Evolutionary conservation across 2,797 vertebrate genomes (phyloP).

Genomic region (Crypturellus tataupa): DNA sequence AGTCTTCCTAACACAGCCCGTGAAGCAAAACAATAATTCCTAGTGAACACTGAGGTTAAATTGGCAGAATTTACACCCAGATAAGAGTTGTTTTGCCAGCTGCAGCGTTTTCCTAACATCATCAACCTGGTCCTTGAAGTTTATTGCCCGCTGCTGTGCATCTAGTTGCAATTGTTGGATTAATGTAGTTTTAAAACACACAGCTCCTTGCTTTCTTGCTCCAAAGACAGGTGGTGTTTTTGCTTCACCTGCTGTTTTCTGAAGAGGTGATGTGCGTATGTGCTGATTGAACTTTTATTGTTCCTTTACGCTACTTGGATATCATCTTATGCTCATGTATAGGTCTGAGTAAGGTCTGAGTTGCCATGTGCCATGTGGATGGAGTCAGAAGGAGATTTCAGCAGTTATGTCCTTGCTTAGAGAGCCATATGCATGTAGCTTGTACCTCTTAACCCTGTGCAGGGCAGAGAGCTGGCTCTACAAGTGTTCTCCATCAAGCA

Average conservation of each 20-base stretch:
- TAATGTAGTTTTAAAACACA: not conserved
- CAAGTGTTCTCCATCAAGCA: not conserved
- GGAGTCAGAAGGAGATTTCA: not conserved
- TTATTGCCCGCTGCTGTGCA: conserved; percentile 2
- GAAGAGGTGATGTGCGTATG: accelerated
- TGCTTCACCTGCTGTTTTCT: not conserved
- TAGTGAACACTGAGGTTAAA: conserved; percentile 7
- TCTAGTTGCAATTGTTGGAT: not conserved
- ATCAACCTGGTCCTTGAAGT: conserved; percentile 10
- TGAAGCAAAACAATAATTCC: not conserved
- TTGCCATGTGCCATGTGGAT: not conserved
- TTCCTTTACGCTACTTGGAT: not conserved
- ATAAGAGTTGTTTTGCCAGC: conserved; percentile 25
- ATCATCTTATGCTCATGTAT: not conserved
- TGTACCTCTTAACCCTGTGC: not conserved
- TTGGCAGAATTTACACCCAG: not conserved
- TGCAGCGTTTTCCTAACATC: not conserved
- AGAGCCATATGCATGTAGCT: not conserved
- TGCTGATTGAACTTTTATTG: not conserved
- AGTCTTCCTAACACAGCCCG: not conserved
- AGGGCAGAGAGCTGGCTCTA: not conserved
- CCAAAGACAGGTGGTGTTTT: not conserved
- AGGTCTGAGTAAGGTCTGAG: not conserved
- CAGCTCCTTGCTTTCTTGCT: not conserved
- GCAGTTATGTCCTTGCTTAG: not conserved